Evolutionary conservation across 1,140 invertebrate genomes (phyloP).

Genomic region (Odontomachus brunneus): DNA sequence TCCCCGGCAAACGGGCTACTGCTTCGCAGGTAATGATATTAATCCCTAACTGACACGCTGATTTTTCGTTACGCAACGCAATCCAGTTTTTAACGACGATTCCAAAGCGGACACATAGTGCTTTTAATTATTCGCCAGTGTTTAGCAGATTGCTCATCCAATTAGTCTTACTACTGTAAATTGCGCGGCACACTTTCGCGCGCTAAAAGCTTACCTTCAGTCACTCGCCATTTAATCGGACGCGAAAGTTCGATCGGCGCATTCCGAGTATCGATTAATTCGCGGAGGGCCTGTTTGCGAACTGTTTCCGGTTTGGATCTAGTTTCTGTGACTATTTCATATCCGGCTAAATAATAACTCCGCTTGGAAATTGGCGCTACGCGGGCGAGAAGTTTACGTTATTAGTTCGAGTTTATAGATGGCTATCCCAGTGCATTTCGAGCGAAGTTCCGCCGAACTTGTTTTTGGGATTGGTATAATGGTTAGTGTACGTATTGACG

Average conservation of each 20-base stretch:
- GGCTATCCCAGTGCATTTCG: conserved; percentile 15
- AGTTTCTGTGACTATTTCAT: neutral
- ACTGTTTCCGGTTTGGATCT: neutral
- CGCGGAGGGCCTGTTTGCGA: neutral
- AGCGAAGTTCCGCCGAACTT: conserved; percentile 43
- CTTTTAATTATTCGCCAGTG: conserved; percentile 24
- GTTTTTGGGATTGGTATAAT: conserved; percentile 44
- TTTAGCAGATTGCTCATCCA: neutral
- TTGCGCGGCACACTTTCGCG: neutral
- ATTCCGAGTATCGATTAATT: neutral
- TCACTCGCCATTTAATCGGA: neutral
- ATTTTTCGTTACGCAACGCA: conserved; percentile 35
- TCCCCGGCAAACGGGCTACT: conserved; percentile 23
- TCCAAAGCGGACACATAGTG: conserved; percentile 14
- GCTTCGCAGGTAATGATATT: conserved; percentile 33
- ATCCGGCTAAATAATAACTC: neutral
- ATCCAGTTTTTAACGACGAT: neutral
- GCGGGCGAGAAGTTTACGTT: neutral
- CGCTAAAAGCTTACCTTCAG: neutral
- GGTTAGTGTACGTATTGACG: conserved; percentile 53
- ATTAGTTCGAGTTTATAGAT: conserved; percentile 26
- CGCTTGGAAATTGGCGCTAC: neutral
- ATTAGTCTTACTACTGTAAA: conserved; percentile 8
- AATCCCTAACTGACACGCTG: conserved; percentile 35
- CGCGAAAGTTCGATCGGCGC: neutral